A percentile compares a stretch with the other conserved stretches of the same genome.
Evolutionary conservation across 1,140 invertebrate genomes (phyloP).

Genomic region (Hestina assimilis): DNA sequence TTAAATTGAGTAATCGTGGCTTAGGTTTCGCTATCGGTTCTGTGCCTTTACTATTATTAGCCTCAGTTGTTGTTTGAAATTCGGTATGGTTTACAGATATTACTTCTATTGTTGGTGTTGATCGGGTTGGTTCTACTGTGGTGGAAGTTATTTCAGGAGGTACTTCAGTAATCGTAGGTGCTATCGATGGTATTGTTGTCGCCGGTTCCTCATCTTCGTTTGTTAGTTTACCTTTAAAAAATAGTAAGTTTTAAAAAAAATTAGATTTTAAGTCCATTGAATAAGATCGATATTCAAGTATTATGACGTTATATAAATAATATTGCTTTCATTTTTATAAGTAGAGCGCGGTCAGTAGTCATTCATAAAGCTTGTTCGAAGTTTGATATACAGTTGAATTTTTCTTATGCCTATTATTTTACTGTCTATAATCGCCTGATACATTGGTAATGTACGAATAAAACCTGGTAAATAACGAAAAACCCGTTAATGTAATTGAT

Average conservation of each 20-base stretch:
- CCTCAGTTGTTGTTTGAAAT: slow-evolving; percentile 29
- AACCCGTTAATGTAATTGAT: slow-evolving; percentile 30
- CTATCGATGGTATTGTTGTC: slow-evolving; percentile 5
- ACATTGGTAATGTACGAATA: neutral
- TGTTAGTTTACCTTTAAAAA: slow-evolving; percentile 57
- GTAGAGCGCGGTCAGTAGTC: neutral
- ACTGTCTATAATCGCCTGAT: neutral
- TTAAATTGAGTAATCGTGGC: slow-evolving; percentile 61
- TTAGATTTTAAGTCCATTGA: neutral
- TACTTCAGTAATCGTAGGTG: slow-evolving; percentile 9
- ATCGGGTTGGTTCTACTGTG: slow-evolving; percentile 25
- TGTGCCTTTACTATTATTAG: slow-evolving; percentile 30
- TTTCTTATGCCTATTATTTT: slow-evolving; percentile 2
- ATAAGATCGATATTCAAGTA: neutral
- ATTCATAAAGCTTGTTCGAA: neutral
- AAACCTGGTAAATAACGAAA: slow-evolving; percentile 10
- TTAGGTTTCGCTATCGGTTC: slow-evolving; percentile 46
- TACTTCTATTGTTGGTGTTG: slow-evolving; percentile 26
- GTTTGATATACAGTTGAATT: neutral
- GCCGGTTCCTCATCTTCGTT: slow-evolving; percentile 55
- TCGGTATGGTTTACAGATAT: slow-evolving; percentile 30
- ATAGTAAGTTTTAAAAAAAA: neutral
- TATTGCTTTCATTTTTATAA: neutral
- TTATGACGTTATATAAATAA: neutral
- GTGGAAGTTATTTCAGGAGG: slow-evolving; percentile 5